Percentiles rank a stretch among this genome's conserved stretches.
These are phyloP conservation scores for Xenus cinereus DNA, from an alignment of 2,113 vertebrate species.

Conservation along the genomic window DNA sequence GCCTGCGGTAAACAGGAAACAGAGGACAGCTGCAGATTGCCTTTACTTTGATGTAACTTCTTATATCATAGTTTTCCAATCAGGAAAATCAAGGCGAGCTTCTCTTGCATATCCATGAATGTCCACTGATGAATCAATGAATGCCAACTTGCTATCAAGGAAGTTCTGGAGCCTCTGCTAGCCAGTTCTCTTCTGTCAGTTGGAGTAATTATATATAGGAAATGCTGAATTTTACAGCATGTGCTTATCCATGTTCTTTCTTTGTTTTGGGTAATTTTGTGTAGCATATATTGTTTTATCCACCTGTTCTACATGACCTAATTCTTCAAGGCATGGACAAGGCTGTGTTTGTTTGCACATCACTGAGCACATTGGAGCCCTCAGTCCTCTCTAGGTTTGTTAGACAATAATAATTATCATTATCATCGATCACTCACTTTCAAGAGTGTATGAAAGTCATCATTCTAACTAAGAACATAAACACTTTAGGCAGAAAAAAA, in stretches of 20 bases:
- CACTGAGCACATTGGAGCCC: background rate
- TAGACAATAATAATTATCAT: background rate
- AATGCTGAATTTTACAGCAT: background rate
- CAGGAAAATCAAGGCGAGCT: background rate
- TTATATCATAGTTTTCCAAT: background rate
- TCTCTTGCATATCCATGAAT: background rate
- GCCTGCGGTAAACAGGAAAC: background rate
- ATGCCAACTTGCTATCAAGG: background rate
- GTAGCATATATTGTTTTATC: background rate
- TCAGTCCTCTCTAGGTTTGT: background rate
- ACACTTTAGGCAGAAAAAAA: accelerated
- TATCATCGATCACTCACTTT: background rate
- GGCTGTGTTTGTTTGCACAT: background rate
- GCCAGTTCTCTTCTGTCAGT: background rate
- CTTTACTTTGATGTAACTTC: background rate
- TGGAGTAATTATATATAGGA: background rate
- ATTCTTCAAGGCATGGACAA: background rate
- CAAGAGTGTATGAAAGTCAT: background rate
- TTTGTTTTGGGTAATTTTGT: background rate
- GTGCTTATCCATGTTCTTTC: background rate
- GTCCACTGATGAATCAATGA: background rate
- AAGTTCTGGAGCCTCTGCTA: background rate
- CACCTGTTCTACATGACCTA: background rate
- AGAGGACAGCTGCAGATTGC: background rate
- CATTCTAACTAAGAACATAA: background rate